Conservation (phyloP, 35 echinoderm and acorn worm species). For the Acanthaster planci region DNA sequence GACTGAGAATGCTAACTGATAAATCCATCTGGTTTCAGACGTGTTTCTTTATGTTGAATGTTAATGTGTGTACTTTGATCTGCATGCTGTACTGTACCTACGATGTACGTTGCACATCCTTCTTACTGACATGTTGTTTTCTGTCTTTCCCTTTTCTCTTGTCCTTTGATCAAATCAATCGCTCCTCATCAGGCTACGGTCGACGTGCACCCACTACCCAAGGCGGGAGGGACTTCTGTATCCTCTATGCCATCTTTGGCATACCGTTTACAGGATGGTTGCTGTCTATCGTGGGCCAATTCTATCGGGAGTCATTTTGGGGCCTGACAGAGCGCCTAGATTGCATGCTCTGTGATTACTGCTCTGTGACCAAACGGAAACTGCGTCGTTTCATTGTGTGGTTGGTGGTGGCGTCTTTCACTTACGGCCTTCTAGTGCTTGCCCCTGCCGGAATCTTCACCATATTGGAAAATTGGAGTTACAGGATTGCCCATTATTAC, state of each 20-base stretch:
- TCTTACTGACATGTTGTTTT: neutral
- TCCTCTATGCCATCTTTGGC: conserved; percentile 82
- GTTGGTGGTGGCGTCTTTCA: conserved; percentile 33
- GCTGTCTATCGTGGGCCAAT: conserved; percentile 56
- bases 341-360: conserved; percentile 20
- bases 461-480: conserved; percentile 63
- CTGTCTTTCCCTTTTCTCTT: neutral
- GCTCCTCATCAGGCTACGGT: conserved; percentile 75
- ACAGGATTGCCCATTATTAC: conserved; percentile 72
- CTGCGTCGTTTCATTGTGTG: conserved; percentile 30
- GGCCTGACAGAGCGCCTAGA: conserved; percentile 50
- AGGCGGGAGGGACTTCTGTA: conserved; percentile 70
- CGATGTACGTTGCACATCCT: neutral
- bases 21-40: no score
- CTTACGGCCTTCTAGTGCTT: conserved; percentile 64
- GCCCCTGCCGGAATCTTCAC: conserved; percentile 72
- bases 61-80: no score
- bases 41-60: no score
- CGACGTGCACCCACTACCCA: conserved; percentile 65
- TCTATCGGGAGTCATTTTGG: conserved; percentile 46
- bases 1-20: no score
- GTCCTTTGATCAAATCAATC: no score
- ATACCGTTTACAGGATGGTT: conserved; percentile 84
- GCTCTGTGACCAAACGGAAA: neutral
- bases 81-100: no score